Conservation (phyloP, 2,113 vertebrate species). For the Baryphthengus martii region DNA sequence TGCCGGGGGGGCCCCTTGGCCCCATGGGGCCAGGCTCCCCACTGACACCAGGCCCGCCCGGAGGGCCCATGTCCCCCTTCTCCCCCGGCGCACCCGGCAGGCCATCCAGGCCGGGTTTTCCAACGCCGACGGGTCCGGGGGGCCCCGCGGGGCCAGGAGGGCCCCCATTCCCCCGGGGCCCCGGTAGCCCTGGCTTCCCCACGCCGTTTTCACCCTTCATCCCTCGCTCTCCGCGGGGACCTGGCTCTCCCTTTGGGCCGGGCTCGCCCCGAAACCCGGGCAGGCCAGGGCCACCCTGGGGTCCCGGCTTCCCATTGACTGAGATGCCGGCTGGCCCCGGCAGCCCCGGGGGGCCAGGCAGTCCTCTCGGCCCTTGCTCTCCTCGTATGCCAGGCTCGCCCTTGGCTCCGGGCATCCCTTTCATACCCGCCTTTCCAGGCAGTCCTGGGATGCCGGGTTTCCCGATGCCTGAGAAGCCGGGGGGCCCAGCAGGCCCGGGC, state of each 20-base stretch:
- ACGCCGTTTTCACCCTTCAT: conserved; percentile 90
- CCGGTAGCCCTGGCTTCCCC: conserved; percentile 85
- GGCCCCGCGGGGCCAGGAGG: conserved; percentile 79
- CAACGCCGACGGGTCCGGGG: conserved; percentile 75
- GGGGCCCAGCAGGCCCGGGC: conserved; percentile 86
- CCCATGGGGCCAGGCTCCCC: conserved; percentile 84
- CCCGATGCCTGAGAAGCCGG: conserved; percentile 90
- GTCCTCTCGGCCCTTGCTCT: conserved; percentile 87
- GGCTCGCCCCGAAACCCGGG: conserved; percentile 88
- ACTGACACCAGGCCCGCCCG: conserved; percentile 77
- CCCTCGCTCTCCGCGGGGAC: conserved; percentile 86
- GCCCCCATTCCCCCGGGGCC: conserved; percentile 84
- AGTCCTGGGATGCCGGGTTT: conserved; percentile 92
- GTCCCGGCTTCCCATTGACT: conserved; percentile 92
- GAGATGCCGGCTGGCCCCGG: conserved; percentile 93
- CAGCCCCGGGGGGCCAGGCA: conserved; percentile 86
- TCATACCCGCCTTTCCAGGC: conserved; percentile 89
- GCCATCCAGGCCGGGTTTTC: conserved; percentile 88
- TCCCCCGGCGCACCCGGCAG: conserved; percentile 81
- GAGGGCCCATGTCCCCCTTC: conserved; percentile 86
- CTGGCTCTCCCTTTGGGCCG: conserved; percentile 82
- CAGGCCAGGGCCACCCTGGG: conserved; percentile 83
- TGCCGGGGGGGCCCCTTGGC: conserved; percentile 83
- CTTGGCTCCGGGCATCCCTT: conserved; percentile 80
- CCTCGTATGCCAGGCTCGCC: conserved; percentile 83